Evolutionary conservation across 2,888 invertebrate species (phyloP).

Genomic region (Caenorhabditis zanzibari): DNA sequence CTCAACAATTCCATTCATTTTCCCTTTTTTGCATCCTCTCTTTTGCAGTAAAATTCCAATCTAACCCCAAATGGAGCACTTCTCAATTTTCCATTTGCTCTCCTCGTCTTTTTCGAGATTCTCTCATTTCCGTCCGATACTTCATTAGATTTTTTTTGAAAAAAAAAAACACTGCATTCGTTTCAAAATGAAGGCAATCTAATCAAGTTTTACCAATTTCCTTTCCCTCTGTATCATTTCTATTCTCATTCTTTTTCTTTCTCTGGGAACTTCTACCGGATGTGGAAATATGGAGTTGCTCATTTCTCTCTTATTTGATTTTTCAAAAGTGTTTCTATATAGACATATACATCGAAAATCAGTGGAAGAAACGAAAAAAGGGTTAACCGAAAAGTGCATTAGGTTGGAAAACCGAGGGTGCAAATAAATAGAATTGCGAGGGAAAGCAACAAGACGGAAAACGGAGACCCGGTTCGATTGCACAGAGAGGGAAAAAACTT

Average conservation of each 20-base stretch:
- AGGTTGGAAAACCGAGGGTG: constrained; percentile 37
- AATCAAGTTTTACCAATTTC: constrained; percentile 51
- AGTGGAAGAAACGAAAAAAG: not conserved
- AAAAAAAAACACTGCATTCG: constrained; percentile 7
- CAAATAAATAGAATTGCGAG: constrained; percentile 34
- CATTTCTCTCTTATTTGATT: constrained; percentile 31
- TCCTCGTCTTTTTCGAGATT: constrained; percentile 1
- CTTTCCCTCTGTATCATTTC: not conserved
- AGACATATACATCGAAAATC: constrained; percentile 40
- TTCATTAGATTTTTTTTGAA: constrained; percentile 36
- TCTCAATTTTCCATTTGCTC: constrained; percentile 26
- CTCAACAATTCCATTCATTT: not conserved
- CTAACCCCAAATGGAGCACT: not conserved
- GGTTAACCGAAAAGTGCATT: constrained; percentile 46
- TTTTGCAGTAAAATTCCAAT: not conserved
- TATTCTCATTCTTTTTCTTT: not conserved
- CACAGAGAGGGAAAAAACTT: constrained; percentile 12
- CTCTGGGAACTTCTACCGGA: constrained; percentile 19
- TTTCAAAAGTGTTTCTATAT: constrained; percentile 11
- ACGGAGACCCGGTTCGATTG: constrained; percentile 23
- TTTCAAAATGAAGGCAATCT: constrained; percentile 26
- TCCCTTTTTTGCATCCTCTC: not conserved
- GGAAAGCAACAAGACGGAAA: constrained; percentile 10
- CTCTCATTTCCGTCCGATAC: constrained; percentile 16
- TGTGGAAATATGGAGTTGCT: constrained; percentile 2